Conservation (phyloP, 2,113 vertebrate genomes). For the Puma concolor region DNA sequence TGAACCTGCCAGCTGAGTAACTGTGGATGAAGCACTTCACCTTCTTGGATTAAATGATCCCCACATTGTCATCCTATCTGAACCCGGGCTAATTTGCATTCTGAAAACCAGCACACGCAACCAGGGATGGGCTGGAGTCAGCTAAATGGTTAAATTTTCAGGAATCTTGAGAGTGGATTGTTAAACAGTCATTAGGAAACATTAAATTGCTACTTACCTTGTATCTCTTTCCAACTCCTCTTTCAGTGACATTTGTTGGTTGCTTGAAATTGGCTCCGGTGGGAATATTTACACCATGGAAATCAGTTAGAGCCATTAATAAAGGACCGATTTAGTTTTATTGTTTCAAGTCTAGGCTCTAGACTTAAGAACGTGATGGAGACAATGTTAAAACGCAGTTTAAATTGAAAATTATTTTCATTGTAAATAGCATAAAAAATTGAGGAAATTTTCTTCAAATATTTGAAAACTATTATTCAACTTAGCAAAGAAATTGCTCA, state of each 20-base stretch:
- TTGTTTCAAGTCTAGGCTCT: neutral
- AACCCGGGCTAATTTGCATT: fast-evolving
- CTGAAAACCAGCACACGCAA: neutral
- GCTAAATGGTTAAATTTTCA: neutral
- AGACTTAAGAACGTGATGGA: neutral
- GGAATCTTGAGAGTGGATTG: neutral
- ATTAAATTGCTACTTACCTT: neutral
- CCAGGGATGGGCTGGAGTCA: fast-evolving
- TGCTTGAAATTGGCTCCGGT: neutral
- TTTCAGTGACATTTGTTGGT: neutral
- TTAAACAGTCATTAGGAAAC: neutral
- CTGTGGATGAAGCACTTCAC: neutral
- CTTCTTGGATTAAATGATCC: fast-evolving
- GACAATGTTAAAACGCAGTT: neutral
- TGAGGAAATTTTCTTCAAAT: neutral
- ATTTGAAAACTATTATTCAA: neutral
- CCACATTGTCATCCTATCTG: fast-evolving
- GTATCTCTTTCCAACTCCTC: neutral
- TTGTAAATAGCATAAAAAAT: neutral
- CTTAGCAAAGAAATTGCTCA: neutral
- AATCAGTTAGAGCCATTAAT: neutral
- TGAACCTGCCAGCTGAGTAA: neutral
- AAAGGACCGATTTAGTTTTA: neutral
- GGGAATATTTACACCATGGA: neutral
- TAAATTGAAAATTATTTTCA: neutral